phyloP scores from a whole-genome alignment of 2,888 invertebrate genomes.

The Thecophora atra region DNA sequence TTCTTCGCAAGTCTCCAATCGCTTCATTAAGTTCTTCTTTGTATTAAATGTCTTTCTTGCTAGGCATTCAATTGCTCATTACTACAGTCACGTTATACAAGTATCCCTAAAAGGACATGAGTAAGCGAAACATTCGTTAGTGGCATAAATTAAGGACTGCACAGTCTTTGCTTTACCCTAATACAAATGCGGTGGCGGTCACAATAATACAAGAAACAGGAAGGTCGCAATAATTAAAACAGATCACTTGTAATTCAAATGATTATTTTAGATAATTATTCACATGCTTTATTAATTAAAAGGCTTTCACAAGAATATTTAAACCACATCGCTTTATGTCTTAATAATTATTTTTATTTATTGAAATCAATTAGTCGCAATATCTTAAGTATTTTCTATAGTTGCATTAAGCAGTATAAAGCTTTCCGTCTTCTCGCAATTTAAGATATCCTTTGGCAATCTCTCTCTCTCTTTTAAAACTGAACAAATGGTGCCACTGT shows the following conservation, averaged over 20 bases:
- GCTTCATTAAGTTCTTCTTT: not conserved
- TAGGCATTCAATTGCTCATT: constrained; percentile 20
- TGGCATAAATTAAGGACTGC: constrained; percentile 12
- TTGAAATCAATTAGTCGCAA: not conserved
- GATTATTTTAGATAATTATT: no score
- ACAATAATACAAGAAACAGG: not conserved
- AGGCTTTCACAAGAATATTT: not conserved
- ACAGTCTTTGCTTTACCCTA: not conserved
- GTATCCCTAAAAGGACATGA: constrained; percentile 26
- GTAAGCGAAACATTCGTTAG: constrained; percentile 16
- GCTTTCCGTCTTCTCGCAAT: not conserved
- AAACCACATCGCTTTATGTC: not conserved
- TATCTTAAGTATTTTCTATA: not conserved
- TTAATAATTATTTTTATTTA: not conserved
- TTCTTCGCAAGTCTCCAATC: constrained; percentile 23
- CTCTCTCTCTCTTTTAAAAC: not conserved
- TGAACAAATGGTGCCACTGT: not conserved
- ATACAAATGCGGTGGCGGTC: not conserved
- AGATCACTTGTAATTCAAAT: no score
- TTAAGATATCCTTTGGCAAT: no score
- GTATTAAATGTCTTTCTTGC: no score
- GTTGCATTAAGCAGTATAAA: not conserved
- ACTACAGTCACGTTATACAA: constrained; percentile 32
- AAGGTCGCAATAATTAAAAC: not conserved
- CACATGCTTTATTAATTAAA: not conserved